Evolutionary conservation across 1,140 invertebrate genomes (phyloP).

Genomic region (Drosophila pseudoobscura): DNA sequence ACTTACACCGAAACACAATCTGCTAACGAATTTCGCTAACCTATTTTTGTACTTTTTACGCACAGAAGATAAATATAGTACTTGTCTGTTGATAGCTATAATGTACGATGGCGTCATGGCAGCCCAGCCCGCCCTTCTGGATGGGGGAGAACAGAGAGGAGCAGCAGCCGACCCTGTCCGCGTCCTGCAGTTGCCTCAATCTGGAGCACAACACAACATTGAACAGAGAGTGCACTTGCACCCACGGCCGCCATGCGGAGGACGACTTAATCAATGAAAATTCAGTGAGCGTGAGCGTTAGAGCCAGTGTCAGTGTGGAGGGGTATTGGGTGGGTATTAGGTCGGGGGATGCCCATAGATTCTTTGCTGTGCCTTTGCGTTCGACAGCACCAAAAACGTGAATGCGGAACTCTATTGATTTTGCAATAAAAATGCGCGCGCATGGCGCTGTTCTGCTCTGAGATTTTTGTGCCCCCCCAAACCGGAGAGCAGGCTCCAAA

Average conservation of each 20-base stretch:
- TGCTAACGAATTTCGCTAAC: neutral
- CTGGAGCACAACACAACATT: constrained; percentile 15
- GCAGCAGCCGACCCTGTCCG: neutral
- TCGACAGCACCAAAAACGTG: constrained; percentile 25
- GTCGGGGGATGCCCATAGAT: constrained; percentile 10
- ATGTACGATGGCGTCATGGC: no score
- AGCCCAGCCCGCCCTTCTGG: no score
- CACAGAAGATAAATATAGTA: constrained; percentile 2
- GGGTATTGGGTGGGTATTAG: constrained; percentile 3
- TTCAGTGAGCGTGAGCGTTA: constrained; percentile 10
- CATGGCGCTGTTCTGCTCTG: constrained; percentile 27
- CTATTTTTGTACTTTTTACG: constrained; percentile 10
- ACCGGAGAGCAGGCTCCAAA: constrained; percentile 33
- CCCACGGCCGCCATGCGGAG: constrained; percentile 36
- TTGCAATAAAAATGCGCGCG: constrained; percentile 75
- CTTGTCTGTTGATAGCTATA: neutral
- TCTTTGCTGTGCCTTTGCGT: constrained; percentile 1
- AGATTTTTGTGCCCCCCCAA: constrained; percentile 41
- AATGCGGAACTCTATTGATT: constrained; percentile 75
- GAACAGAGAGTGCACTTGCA: constrained; percentile 43
- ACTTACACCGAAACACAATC: neutral
- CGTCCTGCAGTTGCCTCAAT: constrained; percentile 1
- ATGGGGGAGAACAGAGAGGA: no score
- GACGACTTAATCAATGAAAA: constrained; percentile 48
- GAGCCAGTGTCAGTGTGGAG: neutral